Base-by-base conservation (phyloP, 35 echinoderm and acorn worm genomes). In the Ophiothrix spiculata region DNA sequence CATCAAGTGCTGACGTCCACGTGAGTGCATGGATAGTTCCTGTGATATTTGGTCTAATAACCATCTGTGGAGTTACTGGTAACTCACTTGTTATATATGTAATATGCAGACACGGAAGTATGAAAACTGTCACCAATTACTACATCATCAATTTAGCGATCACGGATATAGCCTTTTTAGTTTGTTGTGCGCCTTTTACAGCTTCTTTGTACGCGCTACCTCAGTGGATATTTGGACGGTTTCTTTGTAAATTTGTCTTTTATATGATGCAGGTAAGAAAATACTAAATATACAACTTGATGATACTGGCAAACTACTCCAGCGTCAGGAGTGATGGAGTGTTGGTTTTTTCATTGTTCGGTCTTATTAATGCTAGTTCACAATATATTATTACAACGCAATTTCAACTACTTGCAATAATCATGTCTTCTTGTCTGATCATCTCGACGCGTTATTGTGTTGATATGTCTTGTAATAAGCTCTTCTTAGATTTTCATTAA, bases 181-280 rank as follows among this genome's bases (percentile, higher is more conserved):
- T 93, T 1, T 91, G 88, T 76, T 98, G 95, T 81, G 95, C 88
- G 4, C 95, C 95, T 4, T 89, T 93, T n/a, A 98, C 95, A 14
- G 91, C 95, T 0, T 74, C 88, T 0, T 32, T 94, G 23, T 93
- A 88, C 64, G 85, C 80, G 0, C 76, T 79, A 16, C 64, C 84
- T 0, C 37, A 79, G 31, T 98, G 95, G 95, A 41, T 93, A 1
- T 93, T 94, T 74, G 95, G 95, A 1, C 39, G 75, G 37, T 88
- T 93, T 40, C 79, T 98, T 46, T 98, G 95, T 77, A 93, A 93
- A 37, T 91, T 93, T 40, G 91, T 98, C 31, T 91, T 91, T 83
- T 94, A 83, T 49, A 98, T 93, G 89, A 93, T 93, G 95, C 91
- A 93, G 91, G 95, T 98, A 40, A 93, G 82, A n/a, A n/a, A n/a